phyloP scores from a whole-genome alignment of 2,797 vertebrate genomes.

The Diglossa cyanea region DNA sequence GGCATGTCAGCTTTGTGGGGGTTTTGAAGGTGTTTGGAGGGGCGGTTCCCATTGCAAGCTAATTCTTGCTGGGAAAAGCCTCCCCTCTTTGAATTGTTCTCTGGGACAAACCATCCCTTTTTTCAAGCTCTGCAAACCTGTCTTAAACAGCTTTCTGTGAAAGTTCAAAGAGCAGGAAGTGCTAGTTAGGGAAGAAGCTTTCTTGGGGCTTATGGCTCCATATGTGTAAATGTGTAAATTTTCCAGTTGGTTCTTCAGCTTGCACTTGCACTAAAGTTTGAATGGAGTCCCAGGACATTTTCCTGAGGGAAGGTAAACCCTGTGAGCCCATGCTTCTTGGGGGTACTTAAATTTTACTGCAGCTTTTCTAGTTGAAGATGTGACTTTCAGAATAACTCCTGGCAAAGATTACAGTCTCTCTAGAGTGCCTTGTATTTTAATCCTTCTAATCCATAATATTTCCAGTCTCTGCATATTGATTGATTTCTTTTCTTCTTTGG shows the following conservation, averaged over 20 bases:
- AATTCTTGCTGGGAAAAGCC: not conserved
- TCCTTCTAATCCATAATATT: not conserved
- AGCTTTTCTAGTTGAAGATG: not conserved
- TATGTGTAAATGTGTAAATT: accelerated
- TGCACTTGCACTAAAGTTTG: not conserved
- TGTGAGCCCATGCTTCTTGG: accelerated
- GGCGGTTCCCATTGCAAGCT: not conserved
- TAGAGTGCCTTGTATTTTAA: not conserved
- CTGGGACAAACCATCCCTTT: not conserved
- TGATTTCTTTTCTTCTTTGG: not conserved
- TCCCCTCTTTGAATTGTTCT: not conserved
- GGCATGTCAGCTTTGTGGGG: not conserved
- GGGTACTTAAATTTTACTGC: not conserved
- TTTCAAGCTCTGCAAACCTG: not conserved
- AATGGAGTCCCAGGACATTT: not conserved
- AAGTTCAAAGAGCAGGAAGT: not conserved
- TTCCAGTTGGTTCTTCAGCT: not conserved
- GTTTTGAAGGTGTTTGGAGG: not conserved
- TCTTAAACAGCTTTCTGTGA: not conserved
- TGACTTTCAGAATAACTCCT: not conserved
- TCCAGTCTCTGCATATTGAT: not conserved
- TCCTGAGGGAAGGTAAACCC: not conserved
- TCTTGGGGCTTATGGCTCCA: not conserved
- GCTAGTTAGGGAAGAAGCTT: not conserved
- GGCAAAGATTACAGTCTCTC: not conserved